Base-by-base conservation (phyloP, 2,797 vertebrate genomes). In the Heteromormyrus szaboi region DNA sequence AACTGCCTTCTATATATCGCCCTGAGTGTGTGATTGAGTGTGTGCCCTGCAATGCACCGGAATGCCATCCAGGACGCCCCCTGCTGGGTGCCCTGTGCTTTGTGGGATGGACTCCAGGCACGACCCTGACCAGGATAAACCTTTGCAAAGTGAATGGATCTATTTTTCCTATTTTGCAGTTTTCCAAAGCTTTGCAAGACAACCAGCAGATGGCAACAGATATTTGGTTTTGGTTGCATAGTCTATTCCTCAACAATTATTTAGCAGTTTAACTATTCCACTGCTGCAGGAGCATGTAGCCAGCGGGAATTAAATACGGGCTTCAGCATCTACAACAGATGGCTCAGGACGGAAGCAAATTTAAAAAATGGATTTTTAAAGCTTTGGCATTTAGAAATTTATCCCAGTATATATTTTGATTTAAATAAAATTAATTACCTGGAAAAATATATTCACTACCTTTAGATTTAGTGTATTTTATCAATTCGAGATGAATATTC, bases 191-290 rank as follows among this genome's bases (percentile, higher is more conserved):
- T 95, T 95, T 94, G 92, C 93, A 91, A 17, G 41, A 44, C 86
- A 88, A 93, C 97, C 98, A 96, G 98, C 93, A 99, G 98, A 97
- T 99, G 98, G 98, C 98, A 98, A 98, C 97, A 98, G 96, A 96
- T 93, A 92, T 97, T 98, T 96, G 95, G 6, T 85, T 89, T 89
- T 85, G 81, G 54, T 4, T 53, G 11, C 5, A 37, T 79, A 92
- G 94, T 94, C 93, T 93, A 93, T 91, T 95, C 89, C 46, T 90
- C 90, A 89, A 76, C 88, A 3, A 51, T 37, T 85, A 29, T 88
- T 79, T 88, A 59, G 59, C n/a, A 17, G 22, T 62, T 53, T 22
- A 19, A 46, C 76, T 19, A 83, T 56, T 46, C 37, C 4, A n/a
- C 12, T 22, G 89, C 90, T 89, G 92, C 90, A 90, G 89, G 91